A percentile compares a stretch with the other conserved stretches of the same genome.
These are phyloP conservation scores for Dendronephthya gigantea DNA, from an alignment of 64 coral and sea anemone genomes.

Conservation along the genomic window DNA sequence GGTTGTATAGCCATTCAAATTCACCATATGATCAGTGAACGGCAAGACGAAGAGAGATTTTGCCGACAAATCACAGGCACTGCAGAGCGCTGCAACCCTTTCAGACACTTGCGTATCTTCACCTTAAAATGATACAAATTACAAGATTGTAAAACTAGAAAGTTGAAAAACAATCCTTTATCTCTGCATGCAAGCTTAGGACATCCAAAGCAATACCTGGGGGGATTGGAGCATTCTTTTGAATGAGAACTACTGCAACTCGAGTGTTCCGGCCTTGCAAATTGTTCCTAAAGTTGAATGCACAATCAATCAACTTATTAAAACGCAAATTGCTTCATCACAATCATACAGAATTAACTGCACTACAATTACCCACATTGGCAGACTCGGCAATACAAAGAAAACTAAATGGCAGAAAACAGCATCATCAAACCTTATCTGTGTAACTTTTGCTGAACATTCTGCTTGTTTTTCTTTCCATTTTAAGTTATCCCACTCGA, in stretches of 20 bases:
- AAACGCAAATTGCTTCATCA: not conserved
- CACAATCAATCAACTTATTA: not conserved
- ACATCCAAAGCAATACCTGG: constrained; percentile 44
- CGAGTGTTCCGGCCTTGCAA: constrained; percentile 87
- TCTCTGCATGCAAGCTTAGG: not conserved
- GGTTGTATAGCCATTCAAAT: constrained; percentile 82
- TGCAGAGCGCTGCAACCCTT: constrained; percentile 79
- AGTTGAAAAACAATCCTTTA: no score
- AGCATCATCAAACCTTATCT: constrained; percentile 47
- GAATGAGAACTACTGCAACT: constrained; percentile 91
- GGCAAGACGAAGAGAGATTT: constrained; percentile 95
- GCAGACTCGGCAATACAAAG: no score
- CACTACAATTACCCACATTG: not conserved
- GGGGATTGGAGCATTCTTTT: constrained; percentile 93
- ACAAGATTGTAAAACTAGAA: not conserved
- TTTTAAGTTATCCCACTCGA: constrained; percentile 76
- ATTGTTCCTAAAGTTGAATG: constrained; percentile 27
- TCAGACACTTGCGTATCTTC: constrained; percentile 91
- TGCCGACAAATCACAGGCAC: constrained; percentile 97
- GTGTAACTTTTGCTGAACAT: constrained; percentile 73
- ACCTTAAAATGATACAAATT: constrained; percentile 30
- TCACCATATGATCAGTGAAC: constrained; percentile 56
- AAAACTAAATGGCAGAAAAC: no score
- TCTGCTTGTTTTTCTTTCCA: constrained; percentile 90
- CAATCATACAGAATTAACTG: not conserved